Percentiles rank a stretch among this genome's conserved stretches.
Evolutionary conservation across 2,797 vertebrate species (phyloP).

Genomic region (Ciconia nigra): DNA sequence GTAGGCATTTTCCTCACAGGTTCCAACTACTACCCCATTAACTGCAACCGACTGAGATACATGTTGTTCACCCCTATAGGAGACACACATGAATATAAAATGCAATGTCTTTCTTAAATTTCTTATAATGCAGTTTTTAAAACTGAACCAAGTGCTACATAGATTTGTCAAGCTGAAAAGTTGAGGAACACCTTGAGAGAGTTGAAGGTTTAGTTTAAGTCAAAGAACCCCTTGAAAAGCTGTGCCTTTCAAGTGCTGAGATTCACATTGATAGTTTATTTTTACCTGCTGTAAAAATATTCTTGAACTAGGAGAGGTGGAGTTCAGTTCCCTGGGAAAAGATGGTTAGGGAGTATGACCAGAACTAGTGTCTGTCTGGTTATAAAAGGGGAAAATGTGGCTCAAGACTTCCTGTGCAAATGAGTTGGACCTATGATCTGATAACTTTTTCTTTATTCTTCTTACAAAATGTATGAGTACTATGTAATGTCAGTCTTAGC

Average conservation of each 20-base stretch:
- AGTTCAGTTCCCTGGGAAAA: neutral
- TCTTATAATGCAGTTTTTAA: neutral
- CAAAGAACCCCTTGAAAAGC: neutral
- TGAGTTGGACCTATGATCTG: neutral
- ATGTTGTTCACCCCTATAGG: neutral
- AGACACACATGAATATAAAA: neutral
- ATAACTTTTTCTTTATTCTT: neutral
- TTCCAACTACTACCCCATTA: neutral
- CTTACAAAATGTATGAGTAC: neutral
- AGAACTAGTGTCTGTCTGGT: neutral
- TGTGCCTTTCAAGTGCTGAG: neutral
- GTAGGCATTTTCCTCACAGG: neutral
- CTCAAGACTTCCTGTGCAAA: neutral
- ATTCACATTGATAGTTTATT: neutral
- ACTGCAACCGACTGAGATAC: neutral
- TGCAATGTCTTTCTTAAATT: neutral
- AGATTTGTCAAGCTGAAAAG: neutral
- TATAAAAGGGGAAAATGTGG: neutral
- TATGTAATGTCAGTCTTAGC: neutral
- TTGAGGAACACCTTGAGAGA: neutral
- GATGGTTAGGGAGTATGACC: too few species aligned
- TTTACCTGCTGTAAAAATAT: neutral
- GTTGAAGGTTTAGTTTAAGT: neutral
- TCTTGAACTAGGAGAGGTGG: neutral
- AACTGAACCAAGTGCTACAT: neutral